Evolutionary conservation across 2,888 invertebrate species (phyloP), one percentile per base, ranked within the genome.

Genomic region (Heliconius ethilla): DNA sequence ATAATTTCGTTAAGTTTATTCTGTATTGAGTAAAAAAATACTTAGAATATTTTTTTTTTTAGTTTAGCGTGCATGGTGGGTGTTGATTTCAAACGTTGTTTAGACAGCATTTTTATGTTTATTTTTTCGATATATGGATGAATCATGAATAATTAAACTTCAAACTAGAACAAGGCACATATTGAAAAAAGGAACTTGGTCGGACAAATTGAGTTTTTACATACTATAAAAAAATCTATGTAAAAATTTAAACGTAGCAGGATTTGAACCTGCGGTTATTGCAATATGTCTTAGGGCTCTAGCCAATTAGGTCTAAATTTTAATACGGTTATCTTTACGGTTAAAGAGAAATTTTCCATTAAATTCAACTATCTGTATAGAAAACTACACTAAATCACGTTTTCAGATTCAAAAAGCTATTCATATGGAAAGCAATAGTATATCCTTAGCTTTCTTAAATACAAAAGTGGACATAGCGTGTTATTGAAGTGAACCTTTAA

Each of bases 151-250:
- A 69, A 69, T 69, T 45, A 69, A 69, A 69, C 40, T 73, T 70
- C 72, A 78, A 79, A 29, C 79, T 81, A 82, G 25, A 40, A 40
- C 84, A 89, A 89, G 89, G 89, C 89, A 89, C 89, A 81, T 81
- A 86, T 85, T 84, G 86, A 69, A 83, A 82, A 84, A 89, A 88
- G 86, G 85, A 88, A 89, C 86, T 87, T 85, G 83, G 83, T 86
- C 82, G 81, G 87, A 87, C 86, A 84, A 84, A 82, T 83, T 82
- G 62, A 62, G 55, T 70, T 67, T 78, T 66, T 59, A 78, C 29
- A 63, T 4, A 45, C 67, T 62, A 77, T 62, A 25, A 63, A 74
- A 62, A 25, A 45, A 63, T 45, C 40, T 4, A 1, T 22, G 25
- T 40, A 45, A 69, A 40, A 69, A 25, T 29, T 6, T 25, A 3